Evolutionary conservation across 2,797 vertebrate genomes (phyloP).

Genomic region (Mastacembelus armatus): DNA sequence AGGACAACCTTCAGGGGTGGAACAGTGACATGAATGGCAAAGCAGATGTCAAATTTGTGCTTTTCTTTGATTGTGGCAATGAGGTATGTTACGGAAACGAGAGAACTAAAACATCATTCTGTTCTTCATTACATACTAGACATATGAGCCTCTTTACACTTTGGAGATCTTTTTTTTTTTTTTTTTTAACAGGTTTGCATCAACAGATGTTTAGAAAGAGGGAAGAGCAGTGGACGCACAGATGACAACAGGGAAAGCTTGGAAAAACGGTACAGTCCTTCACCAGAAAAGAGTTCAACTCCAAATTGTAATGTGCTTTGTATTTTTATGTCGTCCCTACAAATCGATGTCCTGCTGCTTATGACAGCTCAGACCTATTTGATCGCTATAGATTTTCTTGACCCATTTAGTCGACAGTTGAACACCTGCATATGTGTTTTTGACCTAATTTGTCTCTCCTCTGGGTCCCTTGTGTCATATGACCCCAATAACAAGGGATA

Average conservation of each 20-base stretch:
- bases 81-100: constrained; percentile 81
- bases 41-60: constrained; percentile 95
- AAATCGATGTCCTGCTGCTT: neutral
- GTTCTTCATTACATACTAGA: neutral
- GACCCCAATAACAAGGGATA: constrained; percentile 59
- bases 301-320: neutral
- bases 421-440: constrained; percentile 60
- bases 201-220: constrained; percentile 93
- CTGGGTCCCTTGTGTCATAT: constrained; percentile 50
- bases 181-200: constrained; percentile 88
- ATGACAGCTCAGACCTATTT: constrained; percentile 8
- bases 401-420: constrained; percentile 53
- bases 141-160: neutral
- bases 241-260: constrained; percentile 97
- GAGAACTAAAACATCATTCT: neutral
- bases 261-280: constrained; percentile 90
- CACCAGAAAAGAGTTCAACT: neutral
- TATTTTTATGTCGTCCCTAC: neutral
- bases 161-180: constrained; percentile 10
- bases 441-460: constrained; percentile 65
- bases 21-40: constrained; percentile 90
- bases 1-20: constrained; percentile 98
- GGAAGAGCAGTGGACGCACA: constrained; percentile 94
- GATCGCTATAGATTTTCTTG: constrained; percentile 52
- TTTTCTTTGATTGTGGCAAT: constrained; percentile 96